phyloP scores from a whole-genome alignment of 1,140 invertebrate species.

The Oryctes rhinoceros region DNA sequence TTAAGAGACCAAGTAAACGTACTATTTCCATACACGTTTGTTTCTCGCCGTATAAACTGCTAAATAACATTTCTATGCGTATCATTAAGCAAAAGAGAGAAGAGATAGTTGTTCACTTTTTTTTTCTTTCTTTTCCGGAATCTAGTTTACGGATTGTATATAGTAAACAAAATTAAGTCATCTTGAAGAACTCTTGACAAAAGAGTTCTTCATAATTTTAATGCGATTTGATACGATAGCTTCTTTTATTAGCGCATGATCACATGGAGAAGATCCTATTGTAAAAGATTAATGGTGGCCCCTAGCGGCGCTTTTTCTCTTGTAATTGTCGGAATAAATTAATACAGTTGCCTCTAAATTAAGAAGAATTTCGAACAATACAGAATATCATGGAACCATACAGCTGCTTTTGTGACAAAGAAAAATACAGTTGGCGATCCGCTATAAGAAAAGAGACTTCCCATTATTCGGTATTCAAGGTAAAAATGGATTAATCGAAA shows the following conservation, averaged over 20 bases:
- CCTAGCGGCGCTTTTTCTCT: background rate
- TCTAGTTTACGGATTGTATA: background rate
- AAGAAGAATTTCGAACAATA: background rate
- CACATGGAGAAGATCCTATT: background rate
- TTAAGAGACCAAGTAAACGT: background rate
- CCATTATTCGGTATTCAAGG: too few relatives aligned
- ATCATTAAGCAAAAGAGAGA: background rate
- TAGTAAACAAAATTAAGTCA: constrained; percentile 15
- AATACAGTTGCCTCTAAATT: background rate
- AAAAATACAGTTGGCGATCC: too few relatives aligned
- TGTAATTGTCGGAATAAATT: background rate
- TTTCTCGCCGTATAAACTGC: background rate
- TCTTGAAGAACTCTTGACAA: background rate
- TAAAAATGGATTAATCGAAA: too few relatives aligned
- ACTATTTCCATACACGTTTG: background rate
- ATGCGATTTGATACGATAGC: background rate
- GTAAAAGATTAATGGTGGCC: background rate
- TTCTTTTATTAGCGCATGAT: background rate
- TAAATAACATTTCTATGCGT: background rate
- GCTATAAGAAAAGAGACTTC: too few relatives aligned
- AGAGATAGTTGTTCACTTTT: background rate
- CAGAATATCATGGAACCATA: too few relatives aligned
- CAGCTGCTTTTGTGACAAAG: too few relatives aligned
- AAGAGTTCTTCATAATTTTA: background rate
- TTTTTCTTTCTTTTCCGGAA: background rate